A percentile compares a stretch with the other conserved stretches of the same genome.
phyloP scores from a whole-genome alignment of 2,888 invertebrate species.

The Diaperis boleti region DNA sequence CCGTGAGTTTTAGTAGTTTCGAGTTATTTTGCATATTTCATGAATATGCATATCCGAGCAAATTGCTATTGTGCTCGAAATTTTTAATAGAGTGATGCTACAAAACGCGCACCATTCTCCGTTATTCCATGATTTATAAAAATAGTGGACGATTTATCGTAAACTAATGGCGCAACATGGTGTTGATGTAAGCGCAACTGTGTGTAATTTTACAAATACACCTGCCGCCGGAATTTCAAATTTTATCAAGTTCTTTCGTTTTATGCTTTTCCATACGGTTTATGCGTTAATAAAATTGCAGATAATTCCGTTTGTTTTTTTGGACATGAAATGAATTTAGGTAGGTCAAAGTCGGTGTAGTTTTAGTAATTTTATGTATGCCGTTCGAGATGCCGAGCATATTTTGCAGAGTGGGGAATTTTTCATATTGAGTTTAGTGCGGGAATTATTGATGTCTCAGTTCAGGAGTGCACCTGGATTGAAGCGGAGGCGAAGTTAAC shows the following conservation, averaged over 20 bases:
- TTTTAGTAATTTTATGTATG: background rate
- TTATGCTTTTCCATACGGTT: conserved; percentile 3
- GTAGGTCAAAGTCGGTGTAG: background rate
- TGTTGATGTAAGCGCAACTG: conserved; percentile 4
- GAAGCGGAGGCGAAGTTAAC: no score
- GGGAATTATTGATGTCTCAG: no score
- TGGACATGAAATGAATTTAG: background rate
- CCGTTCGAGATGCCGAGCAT: no score
- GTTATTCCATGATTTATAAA: background rate
- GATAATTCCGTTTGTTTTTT: background rate
- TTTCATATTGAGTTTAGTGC: background rate
- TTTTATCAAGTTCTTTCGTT: conserved; percentile 13
- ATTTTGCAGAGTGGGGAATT: no score
- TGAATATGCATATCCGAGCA: conserved; percentile 22
- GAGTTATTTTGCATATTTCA: conserved; percentile 17
- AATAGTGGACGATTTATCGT: conserved; percentile 8
- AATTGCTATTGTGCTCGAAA: conserved; percentile 23
- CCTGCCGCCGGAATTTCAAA: conserved; percentile 16
- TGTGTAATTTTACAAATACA: conserved; percentile 6
- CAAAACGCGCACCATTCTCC: conserved; percentile 4
- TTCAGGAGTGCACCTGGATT: no score
- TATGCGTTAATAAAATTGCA: conserved; percentile 8
- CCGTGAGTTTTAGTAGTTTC: conserved; percentile 13
- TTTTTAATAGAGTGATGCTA: conserved; percentile 21
- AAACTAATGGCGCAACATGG: background rate